Base-by-base conservation (phyloP, 2,888 invertebrate genomes). In the Beris morrisii region DNA sequence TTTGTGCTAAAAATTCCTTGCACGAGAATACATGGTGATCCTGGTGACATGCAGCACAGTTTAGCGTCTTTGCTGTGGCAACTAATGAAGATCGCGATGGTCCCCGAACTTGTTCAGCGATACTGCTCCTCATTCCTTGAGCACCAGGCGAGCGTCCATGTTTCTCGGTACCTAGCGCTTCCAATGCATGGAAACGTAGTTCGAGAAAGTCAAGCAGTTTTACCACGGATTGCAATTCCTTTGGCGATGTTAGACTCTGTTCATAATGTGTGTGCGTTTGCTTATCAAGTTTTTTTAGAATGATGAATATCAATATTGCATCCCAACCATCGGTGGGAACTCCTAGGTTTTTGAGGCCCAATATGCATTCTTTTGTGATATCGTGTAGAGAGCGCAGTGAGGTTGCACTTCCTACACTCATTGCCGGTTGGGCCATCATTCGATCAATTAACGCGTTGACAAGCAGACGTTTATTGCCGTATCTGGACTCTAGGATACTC, bases 361-460 rank as follows among this genome's bases (percentile, higher is more conserved):
- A 13, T 4, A 52, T 30, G 28, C 52, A 52, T 52, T 52, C 22
- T 3, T 28, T 56, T 12, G 38, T 56, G 11, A 38, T 56, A 56
- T 56, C 56, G 15, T 56, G 56, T 7, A 56, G n/a, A 12, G 38
- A 32, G 7, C 22, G 30, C 3, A 56, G 56, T 32, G 32, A 6
- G n/a, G 61, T 52, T 13, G 66, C 48, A 22, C 58, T 53, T 57
- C 45, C 32, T 28, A 64, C 5, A 54, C 3, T 22, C 22, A 22
- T 22, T 22, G 22, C 22, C 22, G 22, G 22, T 22, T 22, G 22
- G 22, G 22, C 31, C 13, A 54, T 48, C 32, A 68, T 15, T 45
- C 67, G 67, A 30, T 68, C 43, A 12, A 70, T 7, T 4, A 69
- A 30, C 7, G 58, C 30, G 9, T 65, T 59, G 9, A 59, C 66